These are phyloP conservation scores for Heptranchias perlo DNA, from an alignment of 2,113 vertebrate genomes.

Conservation along the genomic window DNA sequence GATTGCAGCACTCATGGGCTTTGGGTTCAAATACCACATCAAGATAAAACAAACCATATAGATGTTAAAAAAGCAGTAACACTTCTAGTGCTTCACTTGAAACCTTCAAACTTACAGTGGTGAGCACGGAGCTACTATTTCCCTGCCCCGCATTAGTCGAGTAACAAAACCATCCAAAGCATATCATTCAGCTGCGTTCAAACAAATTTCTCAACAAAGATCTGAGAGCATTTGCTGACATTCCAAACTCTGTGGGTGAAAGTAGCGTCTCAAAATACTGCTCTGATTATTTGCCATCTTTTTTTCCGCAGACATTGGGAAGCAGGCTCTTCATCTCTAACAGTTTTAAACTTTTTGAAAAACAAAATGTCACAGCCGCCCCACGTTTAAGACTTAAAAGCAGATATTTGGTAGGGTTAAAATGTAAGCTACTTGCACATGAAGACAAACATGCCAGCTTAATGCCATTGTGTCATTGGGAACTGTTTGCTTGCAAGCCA, in stretches of 20 bases:
- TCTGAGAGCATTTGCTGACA: not conserved
- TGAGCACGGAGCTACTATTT: not conserved
- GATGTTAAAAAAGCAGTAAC: not conserved
- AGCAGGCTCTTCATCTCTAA: not conserved
- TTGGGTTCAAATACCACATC: not conserved
- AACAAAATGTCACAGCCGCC: not conserved
- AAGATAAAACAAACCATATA: not conserved
- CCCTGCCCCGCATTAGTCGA: not conserved
- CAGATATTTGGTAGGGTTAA: not conserved
- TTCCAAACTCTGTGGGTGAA: not conserved
- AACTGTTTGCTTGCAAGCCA: not conserved
- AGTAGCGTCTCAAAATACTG: not conserved
- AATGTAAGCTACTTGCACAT: not conserved
- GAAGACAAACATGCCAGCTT: not conserved
- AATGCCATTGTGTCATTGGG: not conserved
- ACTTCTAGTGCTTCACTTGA: not conserved
- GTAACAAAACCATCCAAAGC: not conserved
- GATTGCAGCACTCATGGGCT: not conserved
- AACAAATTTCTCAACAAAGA: not conserved
- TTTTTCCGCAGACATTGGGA: not conserved
- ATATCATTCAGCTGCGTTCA: not conserved
- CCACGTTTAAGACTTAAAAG: not conserved
- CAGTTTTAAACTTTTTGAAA: not conserved
- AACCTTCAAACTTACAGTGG: not conserved
- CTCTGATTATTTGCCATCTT: not conserved